Evolutionary conservation across 2,113 vertebrate species (phyloP), one percentile per base, ranked within the genome.

Genomic region (Muntiacus muntjak): DNA sequence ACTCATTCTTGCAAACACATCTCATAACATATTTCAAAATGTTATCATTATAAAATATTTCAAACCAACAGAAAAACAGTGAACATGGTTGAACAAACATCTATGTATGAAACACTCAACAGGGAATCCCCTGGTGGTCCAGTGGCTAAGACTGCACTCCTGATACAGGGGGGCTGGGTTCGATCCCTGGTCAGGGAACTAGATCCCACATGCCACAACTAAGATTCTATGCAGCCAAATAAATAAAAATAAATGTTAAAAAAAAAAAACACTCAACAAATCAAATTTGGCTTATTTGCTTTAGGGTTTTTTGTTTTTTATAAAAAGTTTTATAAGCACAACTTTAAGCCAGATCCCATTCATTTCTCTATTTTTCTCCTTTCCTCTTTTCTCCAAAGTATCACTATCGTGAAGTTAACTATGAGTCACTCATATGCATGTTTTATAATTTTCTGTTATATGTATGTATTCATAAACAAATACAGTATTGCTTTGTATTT

Each of bases 1-100:
- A 82, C 14, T 86, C 82, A 58, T 55, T 90, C 52, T 83, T 91
- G 82, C 86, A 95, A 94, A 95, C 82, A 43, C 71, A 94, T 19
- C 30, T 93, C 55, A 89, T 82, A 94, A 92, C 87, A 82, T 93
- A 90, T 26, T 92, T 90, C 6, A 74, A 85, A 64, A 86, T 78
- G 55, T 62, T 91, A 28, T 30, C 21, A 83, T 88, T 94, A 76
- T 82, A 89, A 95, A 97, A 89, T 93, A 94, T 85, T 96, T 79
- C 83, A 55, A 81, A 30, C 21, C 83, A 78, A 84, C 28, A 81
- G 33, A 88, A 91, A 95, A 89, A 36, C 62, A 89, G n/a, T 79
- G 88, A 96, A 97, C 71, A 82, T 30, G 81, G 36, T 79, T 94
- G 50, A 91, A 52, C 25, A 92, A 89, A 86, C 12, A 94, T 67